Evolutionary conservation across 2,888 invertebrate genomes (phyloP), one percentile per base, ranked within the genome.

Genomic region (Rosalia funebris): DNA sequence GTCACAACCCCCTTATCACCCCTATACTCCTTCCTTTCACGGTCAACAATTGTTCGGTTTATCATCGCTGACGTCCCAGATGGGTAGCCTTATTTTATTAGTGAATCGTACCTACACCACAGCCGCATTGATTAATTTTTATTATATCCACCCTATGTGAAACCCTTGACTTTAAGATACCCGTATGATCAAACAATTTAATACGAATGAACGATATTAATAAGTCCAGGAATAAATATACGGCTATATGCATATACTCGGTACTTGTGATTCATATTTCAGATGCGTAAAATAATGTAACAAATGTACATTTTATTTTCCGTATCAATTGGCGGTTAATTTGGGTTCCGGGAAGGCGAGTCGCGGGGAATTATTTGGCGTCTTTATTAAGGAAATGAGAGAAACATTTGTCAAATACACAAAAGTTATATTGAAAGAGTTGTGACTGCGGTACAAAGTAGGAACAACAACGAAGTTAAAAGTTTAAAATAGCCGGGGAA

Each of bases 31-130:
- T 63, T 67, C 60, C 48, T 64, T 64, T 65, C 60, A 63, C 69
- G 71, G 71, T 71, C 73, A 73, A 71, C 72, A 72, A 72, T 72
- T 72, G 71, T 68, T 68, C 67, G 70, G 70, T 69, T 70, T 71
- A 72, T 72, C 72, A 72, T 71, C 71, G 68, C 65, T 60, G 62
- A 66, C 62, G 57, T 69, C 72, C 72, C 71, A 70, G 66, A 71
- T 71, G 71, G 72, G 66, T 68, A 63, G 69, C 68, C 66, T 70
- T 72, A 72, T 72, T 72, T 72, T 70, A 72, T 71, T 72, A 71
- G 66, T 57, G 62, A 70, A 66, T 66, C 63, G 61, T 46, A 47
- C 56, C 16, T 47, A 36, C 19, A 34, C 46, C 56, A 25, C 11
- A 31, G 20, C 15, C 9, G 15, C 31, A 47, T 31, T 56, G 39